phyloP scores from a whole-genome alignment of 2,113 vertebrate genomes.

The Tachycineta bicolor region DNA sequence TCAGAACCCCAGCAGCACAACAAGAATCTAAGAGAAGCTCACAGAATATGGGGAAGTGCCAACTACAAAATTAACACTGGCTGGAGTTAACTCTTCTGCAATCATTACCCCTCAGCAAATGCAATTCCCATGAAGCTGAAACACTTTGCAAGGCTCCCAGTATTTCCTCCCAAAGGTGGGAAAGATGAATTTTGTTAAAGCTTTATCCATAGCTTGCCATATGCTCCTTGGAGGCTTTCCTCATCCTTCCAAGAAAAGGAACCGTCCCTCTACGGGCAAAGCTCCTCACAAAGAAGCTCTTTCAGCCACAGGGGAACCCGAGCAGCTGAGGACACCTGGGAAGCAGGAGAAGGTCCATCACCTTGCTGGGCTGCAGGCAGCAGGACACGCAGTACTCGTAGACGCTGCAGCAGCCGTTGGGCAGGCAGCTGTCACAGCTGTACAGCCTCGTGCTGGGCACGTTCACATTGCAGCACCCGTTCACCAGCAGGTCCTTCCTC shows the following conservation, averaged over 20 bases:
- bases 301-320: not conserved
- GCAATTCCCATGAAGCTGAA: not conserved
- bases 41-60: not conserved
- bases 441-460: slow-evolving; percentile 80
- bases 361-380: slow-evolving; percentile 96
- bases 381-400: slow-evolving; percentile 96
- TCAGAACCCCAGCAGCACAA: not conserved
- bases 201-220: not conserved
- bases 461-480: slow-evolving; percentile 89
- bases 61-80: not conserved
- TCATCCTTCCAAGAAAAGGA: not conserved
- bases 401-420: slow-evolving; percentile 89
- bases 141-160: not conserved
- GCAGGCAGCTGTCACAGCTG: slow-evolving; percentile 89
- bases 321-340: not conserved
- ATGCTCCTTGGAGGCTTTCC: not conserved
- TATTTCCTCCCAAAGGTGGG: not conserved
- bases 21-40: not conserved
- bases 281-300: not conserved
- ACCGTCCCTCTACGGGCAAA: not conserved
- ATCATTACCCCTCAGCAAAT: not conserved
- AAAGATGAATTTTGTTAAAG: not conserved
- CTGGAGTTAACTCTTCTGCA: not conserved
- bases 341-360: slow-evolving; percentile 1
- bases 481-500: slow-evolving; percentile 88